Evolutionary conservation across 2,797 vertebrate genomes (phyloP), one percentile per base, ranked within the genome.

Genomic region (Leptodactylus fallax): DNA sequence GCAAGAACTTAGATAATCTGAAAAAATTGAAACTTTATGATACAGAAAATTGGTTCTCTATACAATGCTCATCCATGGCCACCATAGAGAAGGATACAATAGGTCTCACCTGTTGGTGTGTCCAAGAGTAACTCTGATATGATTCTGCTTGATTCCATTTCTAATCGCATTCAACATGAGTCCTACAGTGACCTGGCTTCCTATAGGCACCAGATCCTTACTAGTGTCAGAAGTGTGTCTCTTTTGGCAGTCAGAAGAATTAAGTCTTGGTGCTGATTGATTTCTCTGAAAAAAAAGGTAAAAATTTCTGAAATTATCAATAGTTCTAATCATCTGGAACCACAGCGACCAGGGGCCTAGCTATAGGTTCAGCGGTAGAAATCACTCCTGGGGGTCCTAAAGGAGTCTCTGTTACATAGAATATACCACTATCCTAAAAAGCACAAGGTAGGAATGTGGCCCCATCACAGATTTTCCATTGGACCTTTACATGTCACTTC

Each of bases 111-210:
- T 77, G 69, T 71, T 76, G 76, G 83, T 23, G 27, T 77, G 69
- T 6, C 67, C 69, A 56, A 85, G 53, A 47, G 53, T 89, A 25
- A 79, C 69, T 65, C 49, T 82, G 1, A 79, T 17, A 25, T 79
- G 61, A 82, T 83, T 83, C 23, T 69, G 71, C 49, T 79, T 86
- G 51, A 90, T 49, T 9, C 89, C 77, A 21, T 90, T 78, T 63
- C 53, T 81, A 17, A 87, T 72, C 10, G 58, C 53, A 25, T 83
- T 71, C 23, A 90, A 51, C 82, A 91, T 86, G 49, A 83, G 61
- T 36, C 84, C 76, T 58, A 88, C n/a, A 67, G 87, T 89, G 16
- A 90, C 85, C 79, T 85, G 80, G 21, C 87, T 81, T 83, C 83
- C 84, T 53, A 47, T 4, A 63, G 55, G 76, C n/a, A 63, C 14